Evolutionary conservation across 2,888 invertebrate genomes (phyloP).

Genomic region (Periphyllus acericola): DNA sequence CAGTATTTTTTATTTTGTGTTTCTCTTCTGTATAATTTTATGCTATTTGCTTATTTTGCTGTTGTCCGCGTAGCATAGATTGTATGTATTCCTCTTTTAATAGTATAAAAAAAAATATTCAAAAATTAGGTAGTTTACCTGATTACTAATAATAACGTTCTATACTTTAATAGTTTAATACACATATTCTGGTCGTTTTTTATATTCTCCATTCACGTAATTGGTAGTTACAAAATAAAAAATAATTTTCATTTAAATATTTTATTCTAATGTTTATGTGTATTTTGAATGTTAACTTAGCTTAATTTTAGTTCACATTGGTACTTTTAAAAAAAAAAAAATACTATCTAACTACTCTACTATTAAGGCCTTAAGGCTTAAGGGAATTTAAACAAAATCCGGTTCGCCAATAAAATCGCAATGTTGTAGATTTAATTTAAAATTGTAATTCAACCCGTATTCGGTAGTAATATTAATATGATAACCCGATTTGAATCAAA

Average conservation of each 20-base stretch:
- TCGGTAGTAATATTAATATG: neutral
- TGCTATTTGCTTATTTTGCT: no score
- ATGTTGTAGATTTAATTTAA: neutral
- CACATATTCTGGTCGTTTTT: neutral
- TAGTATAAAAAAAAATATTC: neutral
- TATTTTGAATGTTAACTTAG: neutral
- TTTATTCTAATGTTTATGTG: neutral
- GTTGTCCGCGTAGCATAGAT: no score
- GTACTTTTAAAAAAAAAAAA: neutral
- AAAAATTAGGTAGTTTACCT: conserved; percentile 19
- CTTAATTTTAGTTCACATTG: conserved; percentile 12
- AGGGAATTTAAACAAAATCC: conserved; percentile 1
- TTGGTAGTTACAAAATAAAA: conserved; percentile 36
- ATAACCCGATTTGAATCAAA: conserved; percentile 17
- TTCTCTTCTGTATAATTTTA: no score
- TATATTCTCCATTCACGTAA: conserved; percentile 30
- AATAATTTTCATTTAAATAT: conserved; percentile 33
- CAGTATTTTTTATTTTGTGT: no score
- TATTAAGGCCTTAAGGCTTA: conserved; percentile 26
- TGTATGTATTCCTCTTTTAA: no score
- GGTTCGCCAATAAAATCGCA: neutral
- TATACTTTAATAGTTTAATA: neutral
- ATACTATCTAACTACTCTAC: neutral
- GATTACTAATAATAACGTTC: conserved; percentile 36
- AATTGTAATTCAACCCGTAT: conserved; percentile 15